Base-by-base conservation (phyloP, 1,140 invertebrate species). In the Bombus pyrosoma region DNA sequence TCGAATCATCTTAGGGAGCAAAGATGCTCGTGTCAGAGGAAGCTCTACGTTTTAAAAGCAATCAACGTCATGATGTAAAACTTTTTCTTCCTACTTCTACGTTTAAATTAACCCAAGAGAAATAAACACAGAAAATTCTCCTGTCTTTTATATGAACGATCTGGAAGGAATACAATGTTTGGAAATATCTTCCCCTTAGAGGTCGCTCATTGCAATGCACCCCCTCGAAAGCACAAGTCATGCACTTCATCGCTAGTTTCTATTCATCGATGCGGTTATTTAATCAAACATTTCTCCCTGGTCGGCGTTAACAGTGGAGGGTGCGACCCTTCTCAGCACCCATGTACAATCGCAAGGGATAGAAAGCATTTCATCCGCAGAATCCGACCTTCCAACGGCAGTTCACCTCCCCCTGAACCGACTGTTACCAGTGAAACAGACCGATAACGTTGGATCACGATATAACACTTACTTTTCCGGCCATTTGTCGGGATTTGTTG, bases 181-280 rank as follows among this genome's bases (percentile, higher is more conserved):
- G 12, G 32, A 32, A 12, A 5, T 15, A 64, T 53, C 57, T 39
- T 8, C 43, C 69, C 68, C 64, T 62, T 68, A 75, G 69, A 37
- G 34, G 34, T 86, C 83, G 64, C 88, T 94, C 91, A 94, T 94
- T 92, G 87, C 85, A 81, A 94, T 95, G 93, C 93, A 94, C 94
- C 93, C 80, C 79, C 83, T 32, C 75, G 90, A 89, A 93, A 92
- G 93, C 90, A 92, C 93, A 89, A 95, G 93, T 95, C 94, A 94
- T 93, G 92, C 91, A 94, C 92, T 95, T 94, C 93, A 94, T 94
- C 93, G 92, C 87, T 91, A 83, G 88, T 93, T 95, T 95, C 94
- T 94, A 95, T 95, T 95, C 94, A 95, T 95, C 92, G 92, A 90
- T 93, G 93, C 69, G 94, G 94, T 95, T 94, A 95, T 95, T 95